phyloP scores from a whole-genome alignment of 2,888 invertebrate species.

The Linyphia triangularis region DNA sequence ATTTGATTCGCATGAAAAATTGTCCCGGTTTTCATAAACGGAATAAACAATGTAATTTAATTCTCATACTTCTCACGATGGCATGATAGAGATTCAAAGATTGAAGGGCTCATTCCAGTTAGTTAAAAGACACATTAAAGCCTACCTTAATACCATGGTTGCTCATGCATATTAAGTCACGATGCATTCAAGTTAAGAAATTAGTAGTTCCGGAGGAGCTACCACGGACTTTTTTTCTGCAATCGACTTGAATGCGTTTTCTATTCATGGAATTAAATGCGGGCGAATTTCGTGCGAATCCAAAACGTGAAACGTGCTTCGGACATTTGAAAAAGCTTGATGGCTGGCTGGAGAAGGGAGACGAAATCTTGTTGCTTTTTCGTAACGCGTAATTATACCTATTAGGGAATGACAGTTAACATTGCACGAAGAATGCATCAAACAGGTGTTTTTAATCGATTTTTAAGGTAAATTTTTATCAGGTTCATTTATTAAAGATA shows the following conservation, averaged over 20 bases:
- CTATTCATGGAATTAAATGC: slow-evolving; percentile 23
- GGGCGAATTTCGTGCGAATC: slow-evolving; percentile 16
- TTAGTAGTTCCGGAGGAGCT: not conserved
- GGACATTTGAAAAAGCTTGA: slow-evolving; percentile 7
- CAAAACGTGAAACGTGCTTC: slow-evolving; percentile 40
- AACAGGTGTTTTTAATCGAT: slow-evolving; percentile 20
- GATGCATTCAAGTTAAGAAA: not conserved
- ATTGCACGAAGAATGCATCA: not conserved
- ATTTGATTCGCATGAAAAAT: not conserved
- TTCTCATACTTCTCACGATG: not conserved
- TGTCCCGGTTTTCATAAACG: not conserved
- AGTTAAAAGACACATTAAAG: not conserved
- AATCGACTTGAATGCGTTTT: not conserved
- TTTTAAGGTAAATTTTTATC: slow-evolving; percentile 6
- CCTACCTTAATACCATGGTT: not conserved
- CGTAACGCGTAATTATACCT: not conserved
- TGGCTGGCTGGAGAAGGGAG: not conserved
- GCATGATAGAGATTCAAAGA: not conserved
- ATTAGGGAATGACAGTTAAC: slow-evolving; percentile 27
- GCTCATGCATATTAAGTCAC: slow-evolving; percentile 3
- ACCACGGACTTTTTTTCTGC: not conserved
- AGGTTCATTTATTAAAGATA: not conserved
- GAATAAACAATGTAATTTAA: not conserved
- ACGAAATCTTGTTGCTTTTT: not conserved
- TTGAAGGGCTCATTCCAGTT: not conserved